Evolutionary conservation across 2,888 invertebrate genomes (phyloP), one percentile per base, ranked within the genome.

Genomic region (Aphodius sticticus): DNA sequence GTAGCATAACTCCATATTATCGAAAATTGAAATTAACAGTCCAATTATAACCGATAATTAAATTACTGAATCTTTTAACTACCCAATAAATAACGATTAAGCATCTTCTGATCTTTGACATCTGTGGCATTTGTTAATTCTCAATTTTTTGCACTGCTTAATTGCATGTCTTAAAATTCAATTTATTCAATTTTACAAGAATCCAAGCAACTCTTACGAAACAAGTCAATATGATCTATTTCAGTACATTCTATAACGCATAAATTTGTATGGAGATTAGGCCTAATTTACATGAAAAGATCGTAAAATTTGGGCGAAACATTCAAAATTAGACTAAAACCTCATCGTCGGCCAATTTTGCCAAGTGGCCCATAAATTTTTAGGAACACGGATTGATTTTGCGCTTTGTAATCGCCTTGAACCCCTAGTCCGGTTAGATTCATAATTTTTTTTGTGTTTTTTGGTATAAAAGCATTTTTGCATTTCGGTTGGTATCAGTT

Each of bases 251-350:
- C 53, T 53, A 12, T 53, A 53, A 9, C 53, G 53, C 53, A 53
- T 53, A 53, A 53, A 53, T 53, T 53, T 9, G 12, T 7, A 53
- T 53, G 53, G 7, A 53, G 2, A 53, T 53, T 53, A 53, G 53
- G 53, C 53, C 53, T 53, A 53, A 53, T 53, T 53, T 53, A 53
- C 7, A 53, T 53, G 4, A 9, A 53, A 53, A 12, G 2, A 53
- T 53, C 53, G 53, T 53, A 53, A 72, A 72, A 72, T 53, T 72
- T 36, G 36, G 36, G 72, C 72, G n/a, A 16, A 53, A 53, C 53
- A 5, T 53, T 53, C 12, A 12, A 53, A 53, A 53, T 53, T 53
- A 53, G 53, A 53, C 12, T 53, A 53, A 12, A 12, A 53, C 53
- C 7, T 53, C 7, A 53, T 53, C 53, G 53, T 3, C n/a, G 35